These are phyloP conservation scores for Pheucticus melanocephalus DNA, from an alignment of 2,113 vertebrate genomes.

Conservation along the genomic window DNA sequence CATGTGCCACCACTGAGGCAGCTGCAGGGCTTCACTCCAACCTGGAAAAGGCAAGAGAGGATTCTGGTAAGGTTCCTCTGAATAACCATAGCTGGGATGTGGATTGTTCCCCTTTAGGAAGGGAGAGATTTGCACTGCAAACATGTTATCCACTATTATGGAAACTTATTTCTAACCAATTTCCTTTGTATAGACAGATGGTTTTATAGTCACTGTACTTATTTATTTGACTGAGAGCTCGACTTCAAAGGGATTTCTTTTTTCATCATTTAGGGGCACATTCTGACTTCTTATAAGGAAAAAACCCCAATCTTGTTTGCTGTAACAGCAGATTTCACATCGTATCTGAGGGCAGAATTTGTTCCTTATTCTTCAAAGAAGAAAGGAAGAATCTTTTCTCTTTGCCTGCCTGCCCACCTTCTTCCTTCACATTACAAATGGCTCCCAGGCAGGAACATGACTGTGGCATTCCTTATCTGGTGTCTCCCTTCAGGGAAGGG, in stretches of 20 bases:
- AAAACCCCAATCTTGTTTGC: background rate
- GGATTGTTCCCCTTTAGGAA: background rate
- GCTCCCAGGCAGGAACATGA: background rate
- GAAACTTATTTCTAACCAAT: background rate
- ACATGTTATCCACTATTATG: background rate
- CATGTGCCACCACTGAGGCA: conserved; percentile 74
- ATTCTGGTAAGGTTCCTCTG: background rate
- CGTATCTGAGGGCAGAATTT: background rate
- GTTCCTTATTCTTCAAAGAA: conserved; percentile 30
- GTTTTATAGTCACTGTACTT: background rate
- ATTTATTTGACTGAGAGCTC: background rate
- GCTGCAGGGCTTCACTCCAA: conserved; percentile 74
- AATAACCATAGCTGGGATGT: background rate
- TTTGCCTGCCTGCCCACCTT: background rate
- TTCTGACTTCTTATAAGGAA: background rate
- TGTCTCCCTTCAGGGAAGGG: background rate
- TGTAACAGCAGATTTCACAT: background rate
- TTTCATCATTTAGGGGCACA: background rate
- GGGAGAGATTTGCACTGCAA: background rate
- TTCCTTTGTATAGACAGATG: background rate
- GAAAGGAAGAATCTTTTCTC: background rate
- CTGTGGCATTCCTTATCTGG: background rate
- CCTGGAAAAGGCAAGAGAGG: conserved; percentile 57
- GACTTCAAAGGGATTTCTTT: background rate
- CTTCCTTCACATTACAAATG: background rate